Evolutionary conservation across 2,113 vertebrate species (phyloP), one percentile per base, ranked within the genome.

Genomic region (Bagarius yarrelli): DNA sequence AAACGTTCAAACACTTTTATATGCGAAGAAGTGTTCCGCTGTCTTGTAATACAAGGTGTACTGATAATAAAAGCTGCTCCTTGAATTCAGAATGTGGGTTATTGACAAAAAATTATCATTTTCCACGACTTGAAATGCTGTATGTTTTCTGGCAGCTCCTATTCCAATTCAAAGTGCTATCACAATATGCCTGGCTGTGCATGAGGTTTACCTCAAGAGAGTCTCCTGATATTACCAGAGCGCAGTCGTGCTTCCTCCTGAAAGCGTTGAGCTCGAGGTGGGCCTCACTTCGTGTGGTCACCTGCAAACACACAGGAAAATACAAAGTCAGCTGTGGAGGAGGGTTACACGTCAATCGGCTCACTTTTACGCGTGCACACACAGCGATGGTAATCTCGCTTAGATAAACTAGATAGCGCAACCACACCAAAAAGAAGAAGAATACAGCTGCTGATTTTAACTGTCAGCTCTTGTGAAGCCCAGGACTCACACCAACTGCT

Each of bases 211-310:
- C 97, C 95, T 99, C 98, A 81, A 99, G 91, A 32, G 98, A 96
- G 90, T 98, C 97, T 83, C 98, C 98, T 30, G 98, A 96, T 87
- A 99, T 95, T 87, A 99, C 97, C 90, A 99, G 94, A 16, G 96
- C 96, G 87, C 97, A 99, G 87, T 99, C 98, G 15, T 99, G 96
- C 86, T 97, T 99, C 89, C 97, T 95, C 64, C 97, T 94, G 90
- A 99, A 98, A 83, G 98, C 95, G 78, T 99, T 99, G 59, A 99
- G 91, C 90, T 99, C 98, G 91, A 99, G 91, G 89, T 99, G 98
- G 88, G 98, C 98, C 85, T 99, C 97, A 82, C 95, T 96, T 30
- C 97, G 94, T 66, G 98, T 98, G 25, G 96, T 98, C 89, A 99
- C 96, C 97, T 98, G 74, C 16, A 34, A 34, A 66, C 83, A 66